Percentiles rank a stretch among this genome's conserved stretches.
These are phyloP conservation scores for Crambe crambe DNA, from an alignment of 37 sponge, comb jelly and placozoan species.

Conservation along the genomic window DNA sequence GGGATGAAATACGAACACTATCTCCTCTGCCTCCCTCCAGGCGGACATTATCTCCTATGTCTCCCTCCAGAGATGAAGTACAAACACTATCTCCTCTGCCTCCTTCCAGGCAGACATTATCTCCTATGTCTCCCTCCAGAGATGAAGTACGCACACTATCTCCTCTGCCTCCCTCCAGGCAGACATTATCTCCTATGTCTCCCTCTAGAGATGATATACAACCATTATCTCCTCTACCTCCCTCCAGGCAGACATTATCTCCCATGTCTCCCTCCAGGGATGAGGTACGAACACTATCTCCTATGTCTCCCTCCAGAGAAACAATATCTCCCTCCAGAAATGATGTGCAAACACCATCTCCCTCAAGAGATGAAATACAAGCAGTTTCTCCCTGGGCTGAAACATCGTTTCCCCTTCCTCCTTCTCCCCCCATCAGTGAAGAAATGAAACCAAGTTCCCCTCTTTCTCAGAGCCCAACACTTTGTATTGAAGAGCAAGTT, in stretches of 20 bases:
- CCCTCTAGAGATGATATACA: no score
- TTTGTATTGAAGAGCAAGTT: no score
- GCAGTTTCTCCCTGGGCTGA: neutral
- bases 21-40: neutral
- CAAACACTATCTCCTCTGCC: slow-evolving; percentile 47
- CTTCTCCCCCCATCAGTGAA: no score
- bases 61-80: neutral
- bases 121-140: neutral
- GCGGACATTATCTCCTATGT: neutral
- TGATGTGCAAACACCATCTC: neutral
- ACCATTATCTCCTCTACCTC: neutral
- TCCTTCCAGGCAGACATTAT: neutral
- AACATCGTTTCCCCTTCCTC: neutral
- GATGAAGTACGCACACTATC: neutral
- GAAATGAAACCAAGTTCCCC: no score
- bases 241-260: neutral
- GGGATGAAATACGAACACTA: neutral
- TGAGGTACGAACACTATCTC: no score
- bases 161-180: slow-evolving; percentile 8
- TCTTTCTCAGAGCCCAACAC: no score
- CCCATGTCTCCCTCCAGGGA: neutral
- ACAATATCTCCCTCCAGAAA: no score
- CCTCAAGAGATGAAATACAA: neutral
- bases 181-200: no score
- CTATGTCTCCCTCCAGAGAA: no score